Evolutionary conservation across 2,113 vertebrate species (phyloP), one percentile per base, ranked within the genome.

Genomic region (Argyrosomus japonicus): DNA sequence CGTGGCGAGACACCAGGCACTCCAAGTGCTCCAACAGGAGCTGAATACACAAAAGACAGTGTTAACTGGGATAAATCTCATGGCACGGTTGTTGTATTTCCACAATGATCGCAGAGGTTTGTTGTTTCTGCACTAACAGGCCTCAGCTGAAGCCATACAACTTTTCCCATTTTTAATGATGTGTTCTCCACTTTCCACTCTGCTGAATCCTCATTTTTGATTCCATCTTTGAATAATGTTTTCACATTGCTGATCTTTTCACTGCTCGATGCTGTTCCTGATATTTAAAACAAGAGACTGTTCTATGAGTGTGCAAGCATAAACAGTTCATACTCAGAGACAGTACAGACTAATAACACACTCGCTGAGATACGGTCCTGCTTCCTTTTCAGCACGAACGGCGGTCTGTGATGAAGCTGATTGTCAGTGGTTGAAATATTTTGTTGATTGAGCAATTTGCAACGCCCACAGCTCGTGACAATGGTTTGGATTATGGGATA

Each of bases 11-110:
- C 47, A 99, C 98, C 40, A 99, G 95, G 83, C 98, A 99, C 89
- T 99, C 98, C 95, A 99, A 70, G 58, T 99, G 98, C 85, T 99
- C 98, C 85, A 99, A 81, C 36, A 99, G 90, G 6, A 99, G 93
- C 98, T 99, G 87, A 1, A 67, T 1, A 57, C 68, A 77, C n/a
- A 73, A 29, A 2, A 23, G n/a, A 65, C 8, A 61, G 12, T 1
- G 25, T 56, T 1, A 58, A 25, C 12, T 27, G 18, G 57, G 1
- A 17, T 5, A 15, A 21, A 17, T 27, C 13, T 32, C 4, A 40
- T 3, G 14, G 15, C 43, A 5, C 7, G 8, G 36, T 40, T 40
- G 7, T 40, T 40, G 36, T 40, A 40, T 8, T 40, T 40, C 36
- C 18, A 5, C 1, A 13, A 11, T 12, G 2, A 6, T 15, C 10